Percentiles rank a stretch among this genome's conserved stretches.
These are phyloP conservation scores for Microdon myrmicae DNA, from an alignment of 2,888 invertebrate species.

Conservation along the genomic window DNA sequence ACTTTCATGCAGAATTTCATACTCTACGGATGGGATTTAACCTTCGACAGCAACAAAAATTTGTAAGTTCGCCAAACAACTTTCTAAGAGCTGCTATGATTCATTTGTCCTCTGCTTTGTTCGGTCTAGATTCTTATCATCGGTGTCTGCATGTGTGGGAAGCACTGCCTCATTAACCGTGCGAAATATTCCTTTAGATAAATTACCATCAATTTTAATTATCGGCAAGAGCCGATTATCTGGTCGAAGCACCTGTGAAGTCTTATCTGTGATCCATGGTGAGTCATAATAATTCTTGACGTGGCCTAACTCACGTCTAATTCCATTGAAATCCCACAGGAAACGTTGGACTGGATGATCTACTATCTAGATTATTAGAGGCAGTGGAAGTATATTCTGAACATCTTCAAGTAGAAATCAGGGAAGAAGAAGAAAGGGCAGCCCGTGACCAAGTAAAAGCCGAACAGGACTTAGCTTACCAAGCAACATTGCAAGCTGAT, in stretches of 20 bases:
- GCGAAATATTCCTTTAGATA: constrained; percentile 85
- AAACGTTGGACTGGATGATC: constrained; percentile 88
- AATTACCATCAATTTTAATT: constrained; percentile 87
- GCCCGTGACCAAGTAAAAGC: constrained; percentile 88
- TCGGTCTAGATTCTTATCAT: constrained; percentile 75
- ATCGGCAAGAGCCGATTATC: constrained; percentile 78
- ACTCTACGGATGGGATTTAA: constrained; percentile 97
- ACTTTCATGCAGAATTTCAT: constrained; percentile 90
- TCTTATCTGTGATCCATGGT: constrained; percentile 91
- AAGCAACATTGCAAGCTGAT: constrained; percentile 80
- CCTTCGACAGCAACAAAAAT: constrained; percentile 85
- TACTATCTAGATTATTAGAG: constrained; percentile 87
- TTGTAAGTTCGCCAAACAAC: constrained; percentile 69
- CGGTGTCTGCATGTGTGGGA: constrained; percentile 82
- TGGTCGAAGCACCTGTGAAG: constrained; percentile 84
- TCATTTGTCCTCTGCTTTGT: constrained; percentile 23
- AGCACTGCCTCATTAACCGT: constrained; percentile 85
- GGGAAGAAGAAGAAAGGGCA: constrained; percentile 87
- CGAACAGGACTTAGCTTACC: constrained; percentile 95
- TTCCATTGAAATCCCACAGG: constrained; percentile 54
- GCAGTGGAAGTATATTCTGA: constrained; percentile 86
- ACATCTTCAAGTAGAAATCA: constrained; percentile 80
- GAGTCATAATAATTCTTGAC: constrained; percentile 56
- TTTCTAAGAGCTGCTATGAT: background rate
- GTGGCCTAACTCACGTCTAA: background rate